Base-by-base conservation (phyloP, 2,113 vertebrate species). In the Anseranas semipalmata region DNA sequence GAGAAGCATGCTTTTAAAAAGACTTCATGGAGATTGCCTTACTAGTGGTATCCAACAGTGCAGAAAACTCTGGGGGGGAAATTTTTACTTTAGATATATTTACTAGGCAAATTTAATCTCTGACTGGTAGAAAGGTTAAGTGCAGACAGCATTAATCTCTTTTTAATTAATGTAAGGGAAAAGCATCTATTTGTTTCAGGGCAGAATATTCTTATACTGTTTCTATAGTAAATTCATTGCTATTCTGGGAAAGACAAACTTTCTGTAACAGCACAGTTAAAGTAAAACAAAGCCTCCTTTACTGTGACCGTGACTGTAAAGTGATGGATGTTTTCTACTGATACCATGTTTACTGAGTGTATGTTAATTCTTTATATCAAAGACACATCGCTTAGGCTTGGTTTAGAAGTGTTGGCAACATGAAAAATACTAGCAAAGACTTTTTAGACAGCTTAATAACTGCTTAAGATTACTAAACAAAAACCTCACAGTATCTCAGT, bases 161-260 rank as follows among this genome's bases (percentile, higher is more conserved):
- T 60, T 35, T 45, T 35, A 71, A 93, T 77, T 83, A 90, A 53
- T 16, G 5, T 73, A 78, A 32, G 75, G 60, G 48, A 80, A 80
- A 89, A 87, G 10, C 41, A 81, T 55, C 48, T 90, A 10, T 87
- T 89, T 94, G 28, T 75, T 97, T 95, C 56, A 74, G 52, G 32
- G 28, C 21, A 95, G 30, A 33, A 87, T 86, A 18, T 59, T 79
- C 37, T 92, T 66, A 25, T 13, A 37, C 25, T 76, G 67, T 97
- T 93, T 94, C 85, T 94, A 90, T 62, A 92, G 71, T 53, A 95
- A 94, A 93, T 48, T 48, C n/a, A 65, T 58, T 91, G 55, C 32
- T 89, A 67, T 75, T 89, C 80, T 94, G 89, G 92, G 58, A 95
- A 95, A 95, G 48, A 76, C 33, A 95, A 94, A 87, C 41, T 97